Conservation (phyloP, 1,140 invertebrate genomes). For the Anastrepha obliqua region DNA sequence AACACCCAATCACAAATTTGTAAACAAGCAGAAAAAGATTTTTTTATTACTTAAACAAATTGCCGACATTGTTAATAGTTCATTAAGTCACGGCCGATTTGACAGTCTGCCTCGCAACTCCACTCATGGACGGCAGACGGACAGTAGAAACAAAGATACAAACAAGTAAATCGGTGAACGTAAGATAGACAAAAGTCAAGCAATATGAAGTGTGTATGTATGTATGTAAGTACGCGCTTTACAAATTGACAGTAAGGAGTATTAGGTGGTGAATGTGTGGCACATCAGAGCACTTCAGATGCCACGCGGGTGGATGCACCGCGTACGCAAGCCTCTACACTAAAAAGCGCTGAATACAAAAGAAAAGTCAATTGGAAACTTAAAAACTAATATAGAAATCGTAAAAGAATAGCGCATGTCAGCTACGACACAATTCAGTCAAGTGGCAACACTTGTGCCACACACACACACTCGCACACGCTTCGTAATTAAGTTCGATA, state of each 20-base stretch:
- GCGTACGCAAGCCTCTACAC: background rate
- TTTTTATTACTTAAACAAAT: conserved; percentile 55
- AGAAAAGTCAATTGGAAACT: background rate
- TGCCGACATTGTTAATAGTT: conserved; percentile 55
- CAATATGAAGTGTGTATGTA: too few relatives aligned
- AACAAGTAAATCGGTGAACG: background rate
- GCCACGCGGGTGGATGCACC: conserved; percentile 14
- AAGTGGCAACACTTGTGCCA: conserved; percentile 40
- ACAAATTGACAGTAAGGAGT: too few relatives aligned
- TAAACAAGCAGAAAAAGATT: background rate
- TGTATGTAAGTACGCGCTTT: too few relatives aligned
- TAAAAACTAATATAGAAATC: background rate
- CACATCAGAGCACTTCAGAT: background rate
- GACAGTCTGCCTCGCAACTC: background rate
- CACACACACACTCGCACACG: background rate
- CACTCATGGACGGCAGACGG: background rate
- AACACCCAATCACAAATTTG: background rate
- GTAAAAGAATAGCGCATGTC: background rate
- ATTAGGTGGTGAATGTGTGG: too few relatives aligned
- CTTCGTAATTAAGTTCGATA: background rate
- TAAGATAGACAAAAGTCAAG: background rate
- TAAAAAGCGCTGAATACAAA: background rate
- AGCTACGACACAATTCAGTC: background rate
- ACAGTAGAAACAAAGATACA: background rate
- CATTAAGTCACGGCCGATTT: conserved; percentile 55